phyloP scores from a whole-genome alignment of 2,797 vertebrate genomes.

The Darevskia nairensis region DNA sequence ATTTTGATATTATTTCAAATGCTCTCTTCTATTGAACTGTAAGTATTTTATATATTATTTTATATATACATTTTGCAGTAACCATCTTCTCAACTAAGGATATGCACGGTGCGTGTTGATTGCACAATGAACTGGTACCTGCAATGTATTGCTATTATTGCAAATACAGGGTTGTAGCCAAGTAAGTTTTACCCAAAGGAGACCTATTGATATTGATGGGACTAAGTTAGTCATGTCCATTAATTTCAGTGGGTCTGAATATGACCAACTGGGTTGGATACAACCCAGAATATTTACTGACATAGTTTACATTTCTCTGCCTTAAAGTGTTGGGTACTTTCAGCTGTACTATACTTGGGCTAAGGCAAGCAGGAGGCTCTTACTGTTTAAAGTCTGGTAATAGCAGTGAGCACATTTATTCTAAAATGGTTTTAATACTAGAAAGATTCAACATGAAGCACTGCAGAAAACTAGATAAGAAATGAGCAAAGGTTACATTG shows the following conservation, averaged over 20 bases:
- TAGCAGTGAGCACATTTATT: background rate
- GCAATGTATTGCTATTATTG: background rate
- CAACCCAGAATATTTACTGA: background rate
- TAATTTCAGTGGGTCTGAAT: too few species aligned
- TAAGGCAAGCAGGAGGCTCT: background rate
- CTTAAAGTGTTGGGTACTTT: background rate
- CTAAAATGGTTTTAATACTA: background rate
- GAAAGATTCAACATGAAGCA: background rate
- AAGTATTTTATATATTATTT: constrained; percentile 27
- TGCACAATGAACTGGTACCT: background rate
- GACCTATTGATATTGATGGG: too few species aligned
- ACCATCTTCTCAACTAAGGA: background rate
- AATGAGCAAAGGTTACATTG: background rate
- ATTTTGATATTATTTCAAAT: constrained; percentile 54
- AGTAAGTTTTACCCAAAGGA: too few species aligned
- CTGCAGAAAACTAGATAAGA: background rate
- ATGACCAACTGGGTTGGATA: too few species aligned
- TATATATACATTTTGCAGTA: constrained; percentile 6
- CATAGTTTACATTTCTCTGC: background rate
- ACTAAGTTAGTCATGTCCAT: too few species aligned
- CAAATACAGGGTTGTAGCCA: background rate
- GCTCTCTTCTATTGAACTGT: constrained; percentile 32
- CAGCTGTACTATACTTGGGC: background rate
- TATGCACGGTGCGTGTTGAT: background rate
- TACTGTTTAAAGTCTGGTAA: background rate